Conservation (phyloP, 2,888 invertebrate genomes). For the Branchellion lobata region DNA sequence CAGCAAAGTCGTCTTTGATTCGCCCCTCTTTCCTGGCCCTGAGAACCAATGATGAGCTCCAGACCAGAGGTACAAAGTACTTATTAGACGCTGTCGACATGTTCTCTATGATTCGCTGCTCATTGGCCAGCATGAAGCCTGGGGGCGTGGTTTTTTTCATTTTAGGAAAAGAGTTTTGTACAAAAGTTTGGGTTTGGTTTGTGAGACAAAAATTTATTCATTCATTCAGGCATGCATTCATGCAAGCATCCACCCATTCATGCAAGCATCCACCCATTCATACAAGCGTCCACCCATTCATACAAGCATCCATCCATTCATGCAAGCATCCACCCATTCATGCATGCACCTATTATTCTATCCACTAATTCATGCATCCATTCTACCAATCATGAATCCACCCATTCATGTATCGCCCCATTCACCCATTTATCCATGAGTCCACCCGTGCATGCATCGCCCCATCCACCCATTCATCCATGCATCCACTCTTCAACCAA, state of each 20-base stretch:
- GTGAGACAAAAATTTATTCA: neutral
- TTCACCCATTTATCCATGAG: neutral
- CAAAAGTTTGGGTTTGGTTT: neutral
- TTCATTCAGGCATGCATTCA: neutral
- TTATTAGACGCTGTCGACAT: slow-evolving; percentile 68
- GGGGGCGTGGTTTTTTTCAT: slow-evolving; percentile 43
- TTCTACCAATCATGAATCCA: neutral
- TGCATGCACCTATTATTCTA: neutral
- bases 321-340: neutral
- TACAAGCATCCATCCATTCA: too few relatives aligned
- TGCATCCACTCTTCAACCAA: neutral
- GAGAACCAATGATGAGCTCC: slow-evolving; percentile 68
- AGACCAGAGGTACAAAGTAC: slow-evolving; percentile 71
- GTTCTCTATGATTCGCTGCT: slow-evolving; percentile 67
- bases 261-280: slow-evolving; percentile 17
- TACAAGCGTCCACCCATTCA: too few relatives aligned
- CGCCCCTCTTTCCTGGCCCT: slow-evolving; percentile 66
- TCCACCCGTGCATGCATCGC: neutral
- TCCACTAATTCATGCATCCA: too few relatives aligned
- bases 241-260: neutral
- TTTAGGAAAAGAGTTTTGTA: too few relatives aligned
- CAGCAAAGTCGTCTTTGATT: slow-evolving; percentile 77
- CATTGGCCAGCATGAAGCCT: slow-evolving; percentile 69
- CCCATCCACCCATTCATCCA: neutral
- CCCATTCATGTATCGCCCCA: slow-evolving; percentile 47